Base-by-base conservation (phyloP, 2,797 vertebrate species). In the Callimico goeldii region DNA sequence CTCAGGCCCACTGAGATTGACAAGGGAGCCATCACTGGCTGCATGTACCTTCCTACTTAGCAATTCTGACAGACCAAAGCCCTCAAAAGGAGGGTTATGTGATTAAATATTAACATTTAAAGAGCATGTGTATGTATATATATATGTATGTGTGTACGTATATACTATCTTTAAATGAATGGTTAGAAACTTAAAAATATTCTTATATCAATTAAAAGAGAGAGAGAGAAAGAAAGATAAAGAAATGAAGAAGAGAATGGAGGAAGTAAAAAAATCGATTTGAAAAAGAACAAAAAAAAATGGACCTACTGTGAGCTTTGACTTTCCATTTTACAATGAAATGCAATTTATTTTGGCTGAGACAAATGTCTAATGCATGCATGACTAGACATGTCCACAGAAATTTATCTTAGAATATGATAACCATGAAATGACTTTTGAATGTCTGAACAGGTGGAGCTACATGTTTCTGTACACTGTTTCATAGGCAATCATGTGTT, bases 1-100 rank as follows among this genome's bases (percentile, higher is more conserved):
- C 97, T 97, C 76, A 46, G 92, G 64, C 91, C 96, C 81, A 43
- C 98, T 96, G 1, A 90, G 96, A 98, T 82, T 97, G 97, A 98
- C 94, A 97, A 96, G 87, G 88, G 77, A 98, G 96, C 86, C 96
- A 84, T 95, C 91, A 57, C 91, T 77, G 92, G 95, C 88, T 92
- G 73, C 67, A 1, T 1, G 92, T 92, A 67, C 36, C 75, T 91
- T 90, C 7, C 26, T 96, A 50, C 19, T 91, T 33, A n/a, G 84
- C 24, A 97, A 67, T 70, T 97, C 85, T 92, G 70, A 81, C 41
- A 95, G 80, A 93, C 72, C 86, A 84, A 95, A 96, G 67, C 64
- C 28, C 26, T 88, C 2, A 2, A 28, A 1, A 48, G 9, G 39
- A 48, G 33, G n/a, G 36, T 5, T 22, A 9, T 43, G 22, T 85